Evolutionary conservation across 2,113 vertebrate species (phyloP).

Genomic region (Chrysemys picta): DNA sequence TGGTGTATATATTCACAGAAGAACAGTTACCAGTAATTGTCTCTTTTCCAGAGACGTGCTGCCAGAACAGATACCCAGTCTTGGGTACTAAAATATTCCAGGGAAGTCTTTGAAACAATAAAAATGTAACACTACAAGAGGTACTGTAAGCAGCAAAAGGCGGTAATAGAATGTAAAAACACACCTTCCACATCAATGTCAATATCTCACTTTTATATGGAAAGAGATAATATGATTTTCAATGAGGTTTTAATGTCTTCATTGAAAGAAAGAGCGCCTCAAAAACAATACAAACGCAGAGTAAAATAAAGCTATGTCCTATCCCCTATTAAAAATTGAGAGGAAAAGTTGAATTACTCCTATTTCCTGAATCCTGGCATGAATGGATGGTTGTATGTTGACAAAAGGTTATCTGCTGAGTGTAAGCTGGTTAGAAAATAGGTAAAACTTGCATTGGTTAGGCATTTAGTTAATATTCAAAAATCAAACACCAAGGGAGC

Average conservation of each 20-base stretch:
- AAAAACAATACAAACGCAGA: constrained; percentile 33
- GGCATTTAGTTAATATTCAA: neutral
- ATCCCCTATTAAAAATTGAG: constrained; percentile 1
- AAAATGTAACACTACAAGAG: neutral
- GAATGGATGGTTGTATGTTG: constrained; percentile 7
- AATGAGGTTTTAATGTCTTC: neutral
- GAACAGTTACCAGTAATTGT: constrained; percentile 15
- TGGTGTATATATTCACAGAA: neutral
- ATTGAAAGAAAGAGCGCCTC: neutral
- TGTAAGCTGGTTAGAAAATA: neutral
- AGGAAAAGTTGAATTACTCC: neutral
- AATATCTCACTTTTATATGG: neutral
- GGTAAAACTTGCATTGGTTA: neutral
- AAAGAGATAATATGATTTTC: constrained; percentile 15
- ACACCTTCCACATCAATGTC: neutral
- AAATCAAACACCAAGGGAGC: neutral
- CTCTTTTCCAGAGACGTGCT: constrained; percentile 8
- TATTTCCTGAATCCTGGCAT: neutral
- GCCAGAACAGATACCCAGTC: constrained; percentile 13
- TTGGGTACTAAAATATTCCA: constrained; percentile 29
- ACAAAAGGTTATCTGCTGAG: neutral
- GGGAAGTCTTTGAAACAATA: constrained; percentile 50
- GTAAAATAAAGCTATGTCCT: neutral
- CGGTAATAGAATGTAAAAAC: constrained; percentile 39
- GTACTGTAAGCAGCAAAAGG: neutral